Conservation (phyloP, 1,140 invertebrate species). For the Conopomorpha cramerella region DNA sequence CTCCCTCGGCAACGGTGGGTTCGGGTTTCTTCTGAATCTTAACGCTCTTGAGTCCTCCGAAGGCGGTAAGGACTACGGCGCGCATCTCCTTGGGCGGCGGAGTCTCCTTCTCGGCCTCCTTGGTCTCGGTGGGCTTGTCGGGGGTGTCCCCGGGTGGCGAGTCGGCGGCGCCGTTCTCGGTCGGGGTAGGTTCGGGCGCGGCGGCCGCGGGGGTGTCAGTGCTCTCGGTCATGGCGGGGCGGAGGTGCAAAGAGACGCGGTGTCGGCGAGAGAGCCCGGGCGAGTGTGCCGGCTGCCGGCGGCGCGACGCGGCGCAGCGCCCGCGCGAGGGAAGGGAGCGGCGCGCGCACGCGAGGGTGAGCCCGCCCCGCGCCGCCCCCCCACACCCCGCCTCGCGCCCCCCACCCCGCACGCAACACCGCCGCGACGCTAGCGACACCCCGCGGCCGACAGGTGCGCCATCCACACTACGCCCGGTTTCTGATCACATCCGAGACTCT, state of each 20-base stretch:
- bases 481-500: too few species aligned
- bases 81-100: conserved; percentile 79
- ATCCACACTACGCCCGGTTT: conserved; percentile 27
- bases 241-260: conserved; percentile 16
- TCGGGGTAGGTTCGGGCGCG: conserved; percentile 51
- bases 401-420: conserved; percentile 6
- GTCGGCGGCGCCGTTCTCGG: conserved; percentile 54
- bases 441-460: too few species aligned
- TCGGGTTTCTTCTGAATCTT: conserved; percentile 82
- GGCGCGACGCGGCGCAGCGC: conserved; percentile 46
- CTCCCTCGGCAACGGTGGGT: conserved; percentile 72
- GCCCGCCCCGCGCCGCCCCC: conserved; percentile 8
- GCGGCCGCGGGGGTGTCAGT: conserved; percentile 53
- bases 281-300: conserved; percentile 29
- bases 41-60: conserved; percentile 83
- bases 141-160: conserved; percentile 56
- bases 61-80: conserved; percentile 79
- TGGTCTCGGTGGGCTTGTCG: conserved; percentile 54
- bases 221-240: conserved; percentile 47
- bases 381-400: too few species aligned
- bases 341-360: conserved; percentile 24
- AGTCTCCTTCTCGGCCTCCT: conserved; percentile 62
- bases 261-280: conserved; percentile 33
- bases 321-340: conserved; percentile 40
- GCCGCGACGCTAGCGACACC: conserved; percentile 6